A percentile compares a stretch with the other conserved stretches of the same genome.
phyloP scores from a whole-genome alignment of 1,140 invertebrate species.

The Phocides pigmalion region DNA sequence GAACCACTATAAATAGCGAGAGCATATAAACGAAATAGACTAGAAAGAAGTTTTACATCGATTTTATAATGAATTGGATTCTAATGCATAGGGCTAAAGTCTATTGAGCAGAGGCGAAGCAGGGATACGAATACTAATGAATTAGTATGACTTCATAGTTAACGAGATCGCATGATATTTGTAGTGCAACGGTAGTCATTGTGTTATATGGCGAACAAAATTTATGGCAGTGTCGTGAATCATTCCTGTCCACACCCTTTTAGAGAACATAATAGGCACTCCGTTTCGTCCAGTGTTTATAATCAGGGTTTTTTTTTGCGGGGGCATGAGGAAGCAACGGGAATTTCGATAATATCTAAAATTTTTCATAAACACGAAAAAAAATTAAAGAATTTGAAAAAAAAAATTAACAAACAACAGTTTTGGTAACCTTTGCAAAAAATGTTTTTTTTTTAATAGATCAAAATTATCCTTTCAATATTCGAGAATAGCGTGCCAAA shows the following conservation, averaged over 20 bases:
- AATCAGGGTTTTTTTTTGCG: background rate
- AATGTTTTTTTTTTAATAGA: too few species aligned
- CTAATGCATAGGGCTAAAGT: conserved; percentile 12
- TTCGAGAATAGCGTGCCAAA: too few species aligned
- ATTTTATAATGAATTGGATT: conserved; percentile 11
- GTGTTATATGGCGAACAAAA: background rate
- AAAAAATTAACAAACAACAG: too few species aligned
- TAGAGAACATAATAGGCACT: conserved; percentile 15
- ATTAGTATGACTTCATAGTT: conserved; percentile 21
- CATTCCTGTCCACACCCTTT: conserved; percentile 1
- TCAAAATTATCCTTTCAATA: too few species aligned
- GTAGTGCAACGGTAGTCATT: conserved; percentile 20
- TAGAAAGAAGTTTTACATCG: conserved; percentile 4
- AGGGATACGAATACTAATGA: conserved; percentile 25
- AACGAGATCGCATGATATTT: conserved; percentile 16
- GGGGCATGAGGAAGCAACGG: too few species aligned
- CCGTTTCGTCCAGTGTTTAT: background rate
- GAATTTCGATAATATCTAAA: too few species aligned
- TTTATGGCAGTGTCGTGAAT: conserved; percentile 12
- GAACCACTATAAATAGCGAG: conserved; percentile 15
- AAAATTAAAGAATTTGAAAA: too few species aligned
- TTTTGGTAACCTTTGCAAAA: too few species aligned
- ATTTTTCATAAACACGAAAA: too few species aligned
- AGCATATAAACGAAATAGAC: background rate
- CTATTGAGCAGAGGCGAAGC: conserved; percentile 15